These are phyloP conservation scores for Stegastes partitus DNA, from an alignment of 2,113 vertebrate genomes.

Conservation along the genomic window DNA sequence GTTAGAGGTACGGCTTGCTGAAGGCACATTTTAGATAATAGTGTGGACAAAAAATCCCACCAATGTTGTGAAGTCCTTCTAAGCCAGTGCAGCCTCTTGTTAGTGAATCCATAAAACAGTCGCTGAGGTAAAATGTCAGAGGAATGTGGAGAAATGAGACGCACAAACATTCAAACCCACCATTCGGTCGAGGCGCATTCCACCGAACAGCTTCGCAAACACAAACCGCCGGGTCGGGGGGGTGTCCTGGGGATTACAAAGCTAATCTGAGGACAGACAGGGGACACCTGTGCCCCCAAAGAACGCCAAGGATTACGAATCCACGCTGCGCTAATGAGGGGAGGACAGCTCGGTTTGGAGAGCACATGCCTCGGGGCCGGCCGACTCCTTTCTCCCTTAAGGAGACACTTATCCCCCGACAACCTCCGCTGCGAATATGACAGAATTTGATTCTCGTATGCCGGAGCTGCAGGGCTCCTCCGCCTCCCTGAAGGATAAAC, in stretches of 20 bases:
- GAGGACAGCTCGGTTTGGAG: slow-evolving; percentile 50
- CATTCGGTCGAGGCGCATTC: slow-evolving; percentile 64
- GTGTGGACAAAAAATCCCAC: not conserved
- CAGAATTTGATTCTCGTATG: slow-evolving; percentile 12
- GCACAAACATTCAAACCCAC: slow-evolving; percentile 52
- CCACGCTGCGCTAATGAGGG: slow-evolving; percentile 78
- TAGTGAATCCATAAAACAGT: not conserved
- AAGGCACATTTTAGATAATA: not conserved
- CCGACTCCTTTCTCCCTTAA: slow-evolving; percentile 49
- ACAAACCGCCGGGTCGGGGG: slow-evolving; percentile 59
- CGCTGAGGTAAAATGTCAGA: slow-evolving; percentile 29
- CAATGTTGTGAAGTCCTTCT: not conserved
- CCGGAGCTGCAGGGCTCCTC: slow-evolving; percentile 9
- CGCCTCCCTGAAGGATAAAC: not conserved
- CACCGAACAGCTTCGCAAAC: slow-evolving; percentile 74
- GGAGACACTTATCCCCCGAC: not conserved
- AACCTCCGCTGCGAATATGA: not conserved
- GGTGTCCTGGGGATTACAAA: slow-evolving; percentile 80
- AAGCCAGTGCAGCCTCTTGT: not conserved
- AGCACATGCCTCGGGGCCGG: slow-evolving; percentile 19
- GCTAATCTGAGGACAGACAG: slow-evolving; percentile 84
- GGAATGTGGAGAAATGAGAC: slow-evolving; percentile 55
- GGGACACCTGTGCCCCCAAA: slow-evolving; percentile 84
- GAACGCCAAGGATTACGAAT: slow-evolving; percentile 78
- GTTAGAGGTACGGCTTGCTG: not conserved